These are phyloP conservation scores for Neomonachus schauinslandi DNA, from an alignment of 2,113 vertebrate genomes.

Conservation along the genomic window DNA sequence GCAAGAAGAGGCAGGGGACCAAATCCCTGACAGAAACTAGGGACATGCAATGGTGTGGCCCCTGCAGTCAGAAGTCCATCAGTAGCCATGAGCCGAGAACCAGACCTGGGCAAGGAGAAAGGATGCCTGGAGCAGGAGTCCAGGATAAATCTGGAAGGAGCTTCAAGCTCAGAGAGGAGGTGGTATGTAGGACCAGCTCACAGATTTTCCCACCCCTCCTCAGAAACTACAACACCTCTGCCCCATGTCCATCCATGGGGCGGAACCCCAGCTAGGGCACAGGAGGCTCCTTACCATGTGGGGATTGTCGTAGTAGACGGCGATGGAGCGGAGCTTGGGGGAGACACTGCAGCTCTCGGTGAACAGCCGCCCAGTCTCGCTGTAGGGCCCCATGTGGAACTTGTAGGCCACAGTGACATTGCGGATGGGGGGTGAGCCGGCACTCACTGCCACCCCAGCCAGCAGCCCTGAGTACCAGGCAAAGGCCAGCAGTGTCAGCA, in stretches of 20 bases:
- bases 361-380: constrained; percentile 89
- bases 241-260: background rate
- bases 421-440: constrained; percentile 90
- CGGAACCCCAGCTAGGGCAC: background rate
- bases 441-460: constrained; percentile 88
- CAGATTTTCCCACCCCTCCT: background rate
- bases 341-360: constrained; percentile 91
- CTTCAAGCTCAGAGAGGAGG: background rate
- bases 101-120: background rate
- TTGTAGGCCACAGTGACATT: constrained; percentile 94
- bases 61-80: background rate
- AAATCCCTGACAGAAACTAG: background rate
- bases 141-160: background rate
- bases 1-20: background rate
- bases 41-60: background rate
- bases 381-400: constrained; percentile 91
- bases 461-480: constrained; percentile 91
- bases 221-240: background rate
- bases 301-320: constrained; percentile 94
- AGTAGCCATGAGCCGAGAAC: background rate
- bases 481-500: constrained; percentile 88
- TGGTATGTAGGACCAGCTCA: background rate
- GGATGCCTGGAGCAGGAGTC: background rate
- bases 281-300: constrained; percentile 88
- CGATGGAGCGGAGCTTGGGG: constrained; percentile 89